Base-by-base conservation (phyloP, 64 coral and sea anemone genomes). In the Pocillopora verrucosa region DNA sequence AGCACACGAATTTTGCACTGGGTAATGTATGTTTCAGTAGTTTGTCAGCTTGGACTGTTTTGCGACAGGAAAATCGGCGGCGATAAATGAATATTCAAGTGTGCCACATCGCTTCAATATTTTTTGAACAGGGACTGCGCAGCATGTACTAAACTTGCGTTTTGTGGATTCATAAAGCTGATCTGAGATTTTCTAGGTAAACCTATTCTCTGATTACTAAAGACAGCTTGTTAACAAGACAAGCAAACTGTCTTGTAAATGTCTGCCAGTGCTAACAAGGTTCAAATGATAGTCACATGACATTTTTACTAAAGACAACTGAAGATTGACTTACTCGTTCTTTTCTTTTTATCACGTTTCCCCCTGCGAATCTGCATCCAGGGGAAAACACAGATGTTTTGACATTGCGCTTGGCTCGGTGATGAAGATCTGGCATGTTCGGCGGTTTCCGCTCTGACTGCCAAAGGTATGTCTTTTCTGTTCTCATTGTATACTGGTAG, bases 201-300 rank as follows among this genome's bases (percentile, higher is more conserved):
- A 59, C 62, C 75, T 62, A 62, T 70, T 62, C 14, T 1, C 0
- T 13, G 36, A 59, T 81, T 81, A 62, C 62, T 26, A 36, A 24
- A 81, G 58, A 16, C 78, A 60, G 25, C 78, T 81, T 26, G 59
- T 81, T 81, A 81, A 35, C 75, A 62, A 62, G 59, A 81, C 13
- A 36, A 34, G 3, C 78, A 36, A 62, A 24, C 58, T 80, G 78
- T 80, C 78, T 16, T 34, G 78, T 61, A 34, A 80, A 58, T 61
- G 74, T 76, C 75, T 36, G 38, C 56, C 75, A 35, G 13, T 36
- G 78, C 59, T 81, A 64, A 81, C 78, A 81, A 81, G 78, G 56
- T 14, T 34, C 9, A n/a, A 51, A 51, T 51, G 41, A 51, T 51
- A 34, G 17, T 2, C 13, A 2, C 25, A 34, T 16, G 13, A 2